Evolutionary conservation across 2,888 invertebrate genomes (phyloP).

Genomic region (Shargacucullia verbasci): DNA sequence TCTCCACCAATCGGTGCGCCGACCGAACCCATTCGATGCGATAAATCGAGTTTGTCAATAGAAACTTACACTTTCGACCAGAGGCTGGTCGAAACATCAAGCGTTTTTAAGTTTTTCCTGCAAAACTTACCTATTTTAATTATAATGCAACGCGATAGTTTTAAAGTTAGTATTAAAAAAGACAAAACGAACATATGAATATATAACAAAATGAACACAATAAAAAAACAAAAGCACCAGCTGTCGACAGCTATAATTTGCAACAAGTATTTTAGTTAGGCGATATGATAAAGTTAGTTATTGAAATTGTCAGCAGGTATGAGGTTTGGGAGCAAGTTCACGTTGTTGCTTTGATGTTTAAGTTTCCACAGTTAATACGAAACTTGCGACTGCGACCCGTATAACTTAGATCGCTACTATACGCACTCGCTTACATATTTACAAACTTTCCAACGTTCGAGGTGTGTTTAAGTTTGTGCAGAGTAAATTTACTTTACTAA

Average conservation of each 20-base stretch:
- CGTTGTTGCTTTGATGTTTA: constrained; percentile 69
- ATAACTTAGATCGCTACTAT: constrained; percentile 63
- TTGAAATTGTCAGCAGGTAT: constrained; percentile 72
- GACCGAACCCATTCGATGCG: no score
- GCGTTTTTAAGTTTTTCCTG: no score
- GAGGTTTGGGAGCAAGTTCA: constrained; percentile 55
- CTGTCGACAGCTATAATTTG: constrained; percentile 40
- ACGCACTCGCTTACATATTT: constrained; percentile 61
- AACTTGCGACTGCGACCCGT: constrained; percentile 61
- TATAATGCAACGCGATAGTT: no score
- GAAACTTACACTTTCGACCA: no score
- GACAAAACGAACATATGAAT: no score
- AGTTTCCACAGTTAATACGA: constrained; percentile 67
- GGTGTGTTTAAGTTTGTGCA: constrained; percentile 50
- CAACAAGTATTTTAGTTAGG: constrained; percentile 56
- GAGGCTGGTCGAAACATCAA: no score
- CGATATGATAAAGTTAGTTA: constrained; percentile 67
- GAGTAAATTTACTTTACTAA: constrained; percentile 37
- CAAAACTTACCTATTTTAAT: no score
- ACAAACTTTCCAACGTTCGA: constrained; percentile 52
- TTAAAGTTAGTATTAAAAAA: no score
- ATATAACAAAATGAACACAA: constrained; percentile 14
- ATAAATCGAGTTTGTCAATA: no score
- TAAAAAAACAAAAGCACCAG: constrained; percentile 21
- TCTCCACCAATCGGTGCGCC: no score